phyloP scores from a whole-genome alignment of 2,888 invertebrate genomes.

The Seira sanloemensis region DNA sequence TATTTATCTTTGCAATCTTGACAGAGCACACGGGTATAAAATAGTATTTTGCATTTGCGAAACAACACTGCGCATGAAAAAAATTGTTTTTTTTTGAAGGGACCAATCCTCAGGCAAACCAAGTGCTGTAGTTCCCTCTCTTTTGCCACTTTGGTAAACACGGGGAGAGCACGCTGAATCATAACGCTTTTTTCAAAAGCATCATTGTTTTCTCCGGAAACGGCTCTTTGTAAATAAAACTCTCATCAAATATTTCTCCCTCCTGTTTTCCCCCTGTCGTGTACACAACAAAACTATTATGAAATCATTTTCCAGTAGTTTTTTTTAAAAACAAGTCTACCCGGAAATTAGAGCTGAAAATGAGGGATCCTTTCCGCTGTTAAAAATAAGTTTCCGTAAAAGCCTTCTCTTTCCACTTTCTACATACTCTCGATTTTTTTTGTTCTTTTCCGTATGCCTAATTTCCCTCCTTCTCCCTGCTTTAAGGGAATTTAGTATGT shows the following conservation, averaged over 20 bases:
- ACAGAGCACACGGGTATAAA: no score
- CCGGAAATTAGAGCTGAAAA: conserved; percentile 3
- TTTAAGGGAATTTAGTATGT: background rate
- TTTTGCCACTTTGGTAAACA: background rate
- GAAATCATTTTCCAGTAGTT: background rate
- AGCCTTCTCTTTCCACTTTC: background rate
- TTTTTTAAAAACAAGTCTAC: background rate
- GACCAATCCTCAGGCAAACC: background rate
- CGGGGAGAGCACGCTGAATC: background rate
- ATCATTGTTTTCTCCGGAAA: conserved; percentile 38
- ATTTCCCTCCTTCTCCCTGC: background rate
- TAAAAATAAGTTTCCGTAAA: conserved; percentile 1
- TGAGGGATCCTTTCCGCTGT: conserved; percentile 1
- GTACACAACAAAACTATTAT: background rate
- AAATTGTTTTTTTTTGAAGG: no score
- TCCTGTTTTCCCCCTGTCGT: background rate
- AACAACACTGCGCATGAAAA: background rate
- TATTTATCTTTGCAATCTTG: background rate
- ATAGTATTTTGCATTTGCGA: background rate
- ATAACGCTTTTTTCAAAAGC: background rate
- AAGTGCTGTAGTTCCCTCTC: background rate
- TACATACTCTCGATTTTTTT: no score
- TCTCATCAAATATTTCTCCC: conserved; percentile 21
- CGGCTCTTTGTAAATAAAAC: conserved; percentile 38
- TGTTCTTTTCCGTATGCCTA: background rate